Evolutionary conservation across 2,113 vertebrate species (phyloP).

Genomic region (Chelonoidis abingdonii): DNA sequence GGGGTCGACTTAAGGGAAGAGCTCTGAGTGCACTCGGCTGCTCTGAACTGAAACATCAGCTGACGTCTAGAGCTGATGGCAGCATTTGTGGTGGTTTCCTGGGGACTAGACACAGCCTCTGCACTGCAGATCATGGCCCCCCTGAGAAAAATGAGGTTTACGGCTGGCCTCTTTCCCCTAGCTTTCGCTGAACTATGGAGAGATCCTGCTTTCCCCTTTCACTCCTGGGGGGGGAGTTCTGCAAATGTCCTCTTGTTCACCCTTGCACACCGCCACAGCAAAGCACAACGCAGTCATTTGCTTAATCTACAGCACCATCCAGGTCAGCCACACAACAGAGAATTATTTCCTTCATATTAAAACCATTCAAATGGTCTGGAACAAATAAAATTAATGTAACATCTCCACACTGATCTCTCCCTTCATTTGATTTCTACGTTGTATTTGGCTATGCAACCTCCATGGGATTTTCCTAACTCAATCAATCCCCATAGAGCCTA

Average conservation of each 20-base stretch:
- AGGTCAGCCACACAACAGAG: conserved; percentile 38
- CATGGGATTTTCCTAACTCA: conserved; percentile 50
- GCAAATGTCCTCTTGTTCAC: conserved; percentile 1
- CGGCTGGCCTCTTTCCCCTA: not conserved
- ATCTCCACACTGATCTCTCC: conserved; percentile 63
- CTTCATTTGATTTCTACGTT: conserved; percentile 73
- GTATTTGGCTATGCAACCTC: conserved; percentile 64
- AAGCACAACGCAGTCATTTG: not conserved
- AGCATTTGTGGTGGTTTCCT: not conserved
- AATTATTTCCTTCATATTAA: conserved; percentile 67
- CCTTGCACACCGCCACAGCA: conserved; percentile 28
- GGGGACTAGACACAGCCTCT: not conserved
- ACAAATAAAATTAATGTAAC: conserved; percentile 76
- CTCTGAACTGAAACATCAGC: not conserved
- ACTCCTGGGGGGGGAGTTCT: not conserved
- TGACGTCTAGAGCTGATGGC: not conserved
- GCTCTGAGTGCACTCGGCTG: not conserved
- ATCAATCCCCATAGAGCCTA: conserved; percentile 58
- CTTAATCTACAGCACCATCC: conserved; percentile 28
- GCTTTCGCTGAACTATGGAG: conserved; percentile 54
- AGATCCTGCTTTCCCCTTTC: conserved; percentile 20
- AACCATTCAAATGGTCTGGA: conserved; percentile 71
- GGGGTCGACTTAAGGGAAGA: not conserved
- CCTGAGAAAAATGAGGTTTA: not conserved
- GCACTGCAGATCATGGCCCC: not conserved